phyloP scores from a whole-genome alignment of 2,888 invertebrate genomes.

The Athetis lepigone region DNA sequence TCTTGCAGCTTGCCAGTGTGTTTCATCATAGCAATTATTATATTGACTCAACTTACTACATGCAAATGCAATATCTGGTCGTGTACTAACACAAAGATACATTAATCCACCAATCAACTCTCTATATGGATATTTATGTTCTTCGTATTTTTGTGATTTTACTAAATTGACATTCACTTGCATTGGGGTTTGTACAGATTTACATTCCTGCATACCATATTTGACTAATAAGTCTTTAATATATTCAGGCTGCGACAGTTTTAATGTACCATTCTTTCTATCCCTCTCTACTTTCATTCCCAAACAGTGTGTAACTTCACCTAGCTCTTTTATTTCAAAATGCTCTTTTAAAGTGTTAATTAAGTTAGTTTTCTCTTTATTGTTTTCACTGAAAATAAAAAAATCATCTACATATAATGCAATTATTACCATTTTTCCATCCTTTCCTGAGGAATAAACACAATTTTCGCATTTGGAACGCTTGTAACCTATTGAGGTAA shows the following conservation, averaged over 20 bases:
- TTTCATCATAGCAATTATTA: conserved; percentile 1
- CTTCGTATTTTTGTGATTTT: conserved; percentile 1
- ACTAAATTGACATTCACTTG: conserved; percentile 6
- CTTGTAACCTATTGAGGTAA: conserved; percentile 2
- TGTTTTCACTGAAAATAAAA: not conserved
- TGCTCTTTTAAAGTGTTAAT: not conserved
- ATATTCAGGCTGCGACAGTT: conserved; percentile 1
- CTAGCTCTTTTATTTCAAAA: conserved; percentile 2
- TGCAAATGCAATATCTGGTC: conserved; percentile 7
- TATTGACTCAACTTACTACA: conserved; percentile 6
- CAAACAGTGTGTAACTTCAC: conserved; percentile 2
- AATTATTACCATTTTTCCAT: not conserved
- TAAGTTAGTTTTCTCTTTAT: not conserved
- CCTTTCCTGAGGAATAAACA: conserved; percentile 2
- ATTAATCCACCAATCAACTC: conserved; percentile 12
- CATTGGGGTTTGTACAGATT: conserved; percentile 6
- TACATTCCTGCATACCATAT: conserved; percentile 4
- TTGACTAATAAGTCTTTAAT: not conserved
- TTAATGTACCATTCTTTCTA: conserved; percentile 3
- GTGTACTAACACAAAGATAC: conserved; percentile 5
- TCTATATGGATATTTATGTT: conserved; percentile 5
- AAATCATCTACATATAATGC: conserved; percentile 10
- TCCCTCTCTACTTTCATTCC: conserved; percentile 10
- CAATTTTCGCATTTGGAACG: conserved; percentile 2
- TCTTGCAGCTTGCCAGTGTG: conserved; percentile 11